These are phyloP conservation scores for Alaudala cheleensis DNA, from an alignment of 2,113 vertebrate genomes.

Conservation along the genomic window DNA sequence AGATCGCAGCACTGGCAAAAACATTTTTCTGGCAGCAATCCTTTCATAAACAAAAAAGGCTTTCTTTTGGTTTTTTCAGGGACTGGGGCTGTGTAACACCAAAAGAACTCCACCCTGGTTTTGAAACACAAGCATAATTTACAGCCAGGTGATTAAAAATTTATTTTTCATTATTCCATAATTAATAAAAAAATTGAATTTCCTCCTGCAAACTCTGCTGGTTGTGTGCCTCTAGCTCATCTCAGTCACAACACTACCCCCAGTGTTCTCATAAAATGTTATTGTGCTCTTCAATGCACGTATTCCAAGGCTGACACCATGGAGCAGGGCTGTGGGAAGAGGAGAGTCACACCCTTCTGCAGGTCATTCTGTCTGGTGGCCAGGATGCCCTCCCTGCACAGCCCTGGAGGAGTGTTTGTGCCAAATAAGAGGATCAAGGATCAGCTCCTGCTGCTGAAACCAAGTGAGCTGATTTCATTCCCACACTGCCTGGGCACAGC, in stretches of 20 bases:
- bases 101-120: not conserved
- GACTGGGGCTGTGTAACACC: not conserved
- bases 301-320: not conserved
- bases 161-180: not conserved
- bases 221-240: not conserved
- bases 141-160: not conserved
- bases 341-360: not conserved
- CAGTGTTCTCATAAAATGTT: not conserved
- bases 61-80: not conserved
- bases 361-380: not conserved
- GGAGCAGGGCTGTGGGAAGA: not conserved
- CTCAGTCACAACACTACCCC: not conserved
- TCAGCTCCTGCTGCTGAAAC: not conserved
- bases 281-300: not conserved
- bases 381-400: rapidly evolving
- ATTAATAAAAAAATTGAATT: not conserved
- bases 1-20: not conserved
- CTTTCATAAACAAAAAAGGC: not conserved
- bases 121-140: not conserved
- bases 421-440: not conserved
- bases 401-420: not conserved
- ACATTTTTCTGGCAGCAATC: not conserved
- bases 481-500: not conserved
- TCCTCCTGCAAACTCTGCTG: not conserved
- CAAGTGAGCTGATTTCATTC: not conserved